Evolutionary conservation across 2,113 vertebrate species (phyloP).

Genomic region (Podarcis raffonei): DNA sequence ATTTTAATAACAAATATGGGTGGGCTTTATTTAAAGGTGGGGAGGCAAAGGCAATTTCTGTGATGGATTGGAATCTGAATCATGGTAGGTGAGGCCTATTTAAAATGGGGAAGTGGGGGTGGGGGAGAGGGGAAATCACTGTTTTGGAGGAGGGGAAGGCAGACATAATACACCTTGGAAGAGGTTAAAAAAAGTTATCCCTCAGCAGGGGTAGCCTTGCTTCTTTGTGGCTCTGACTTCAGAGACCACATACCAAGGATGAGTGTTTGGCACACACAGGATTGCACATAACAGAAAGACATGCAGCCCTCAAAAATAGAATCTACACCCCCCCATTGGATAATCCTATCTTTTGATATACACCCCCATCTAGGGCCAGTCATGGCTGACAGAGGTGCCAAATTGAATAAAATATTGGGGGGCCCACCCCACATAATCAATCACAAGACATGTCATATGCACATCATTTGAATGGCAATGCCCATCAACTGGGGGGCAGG

Average conservation of each 20-base stretch:
- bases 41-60: constrained; percentile 13
- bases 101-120: neutral
- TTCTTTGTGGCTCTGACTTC: too few species aligned
- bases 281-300: too few species aligned
- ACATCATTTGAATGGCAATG: too few species aligned
- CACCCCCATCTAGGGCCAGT: neutral
- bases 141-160: neutral
- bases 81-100: neutral
- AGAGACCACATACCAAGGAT: too few species aligned
- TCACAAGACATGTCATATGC: too few species aligned
- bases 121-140: neutral
- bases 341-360: neutral
- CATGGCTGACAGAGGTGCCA: neutral
- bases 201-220: too few species aligned
- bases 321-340: neutral
- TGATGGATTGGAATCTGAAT: constrained; percentile 30
- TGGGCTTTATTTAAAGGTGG: constrained; percentile 52
- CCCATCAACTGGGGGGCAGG: too few species aligned
- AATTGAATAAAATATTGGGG: too few species aligned
- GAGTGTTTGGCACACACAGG: too few species aligned
- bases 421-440: too few species aligned
- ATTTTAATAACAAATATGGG: constrained; percentile 61
- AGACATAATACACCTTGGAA: neutral
- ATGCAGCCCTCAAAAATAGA: too few species aligned
- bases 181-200: neutral